These are phyloP conservation scores for Phaethornis superciliosus DNA, from an alignment of 2,113 vertebrate species.

Conservation along the genomic window DNA sequence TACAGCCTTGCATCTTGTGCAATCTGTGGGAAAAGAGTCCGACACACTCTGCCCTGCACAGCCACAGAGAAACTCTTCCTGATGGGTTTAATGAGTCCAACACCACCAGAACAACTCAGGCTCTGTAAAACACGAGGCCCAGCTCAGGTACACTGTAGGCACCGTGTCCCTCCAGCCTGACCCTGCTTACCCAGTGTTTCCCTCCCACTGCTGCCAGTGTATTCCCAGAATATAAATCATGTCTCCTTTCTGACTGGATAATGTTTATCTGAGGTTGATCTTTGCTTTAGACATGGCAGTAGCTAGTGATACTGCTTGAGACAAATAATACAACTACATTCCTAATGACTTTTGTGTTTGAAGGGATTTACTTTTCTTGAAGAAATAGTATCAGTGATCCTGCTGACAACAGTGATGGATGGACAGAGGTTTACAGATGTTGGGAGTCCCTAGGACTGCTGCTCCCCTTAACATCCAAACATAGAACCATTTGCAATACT, in stretches of 20 bases:
- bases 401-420: background rate
- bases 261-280: background rate
- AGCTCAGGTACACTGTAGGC: background rate
- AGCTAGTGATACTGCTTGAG: background rate
- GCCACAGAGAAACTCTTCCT: background rate
- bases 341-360: background rate
- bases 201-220: fast-evolving
- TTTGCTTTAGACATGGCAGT: background rate
- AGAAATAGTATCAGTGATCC: background rate
- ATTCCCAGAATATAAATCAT: background rate
- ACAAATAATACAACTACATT: fast-evolving
- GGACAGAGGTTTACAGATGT: background rate
- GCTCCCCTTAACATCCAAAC: background rate
- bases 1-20: fast-evolving
- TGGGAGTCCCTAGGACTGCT: background rate
- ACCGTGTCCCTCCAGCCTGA: background rate
- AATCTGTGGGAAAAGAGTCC: background rate
- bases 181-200: background rate
- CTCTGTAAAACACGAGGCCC: fast-evolving
- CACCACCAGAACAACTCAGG: background rate
- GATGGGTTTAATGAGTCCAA: background rate
- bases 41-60: fast-evolving
- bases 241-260: background rate
- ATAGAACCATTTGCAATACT: background rate
- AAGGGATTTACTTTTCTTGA: background rate